phyloP scores from a whole-genome alignment of 1,140 invertebrate species.

The Sinella curviseta region DNA sequence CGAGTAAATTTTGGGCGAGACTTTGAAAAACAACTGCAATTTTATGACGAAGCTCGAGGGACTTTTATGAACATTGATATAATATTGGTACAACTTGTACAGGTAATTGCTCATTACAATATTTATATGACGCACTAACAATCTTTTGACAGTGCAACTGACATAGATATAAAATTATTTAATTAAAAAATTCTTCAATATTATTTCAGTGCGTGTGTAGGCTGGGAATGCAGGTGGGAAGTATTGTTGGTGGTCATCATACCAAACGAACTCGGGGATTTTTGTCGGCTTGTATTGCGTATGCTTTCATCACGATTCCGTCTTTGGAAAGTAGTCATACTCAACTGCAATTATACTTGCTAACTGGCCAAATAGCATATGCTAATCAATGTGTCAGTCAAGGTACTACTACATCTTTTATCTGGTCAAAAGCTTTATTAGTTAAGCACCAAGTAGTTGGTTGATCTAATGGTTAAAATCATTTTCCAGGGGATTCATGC shows the following conservation, averaged over 20 bases:
- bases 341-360: constrained; percentile 79
- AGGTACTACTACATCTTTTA: constrained; percentile 63
- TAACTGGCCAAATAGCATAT: constrained; percentile 84
- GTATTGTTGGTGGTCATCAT: constrained; percentile 73
- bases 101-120: constrained; percentile 61
- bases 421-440: no score
- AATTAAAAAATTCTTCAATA: no score
- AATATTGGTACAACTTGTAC: constrained; percentile 80
- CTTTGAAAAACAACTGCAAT: constrained; percentile 86
- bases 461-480: not conserved
- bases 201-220: constrained; percentile 72
- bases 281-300: constrained; percentile 90
- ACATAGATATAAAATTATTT: no score
- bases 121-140: no score
- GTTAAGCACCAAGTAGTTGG: no score
- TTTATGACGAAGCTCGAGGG: constrained; percentile 87
- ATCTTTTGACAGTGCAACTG: no score
- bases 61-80: constrained; percentile 86
- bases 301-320: constrained; percentile 92
- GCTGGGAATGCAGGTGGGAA: constrained; percentile 71
- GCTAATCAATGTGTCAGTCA: constrained; percentile 88
- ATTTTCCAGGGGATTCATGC: constrained; percentile 88
- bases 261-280: constrained; percentile 79
- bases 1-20: constrained; percentile 79
- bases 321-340: constrained; percentile 75